Conservation (phyloP, 1,140 invertebrate species). For the Orussus abietinus region DNA sequence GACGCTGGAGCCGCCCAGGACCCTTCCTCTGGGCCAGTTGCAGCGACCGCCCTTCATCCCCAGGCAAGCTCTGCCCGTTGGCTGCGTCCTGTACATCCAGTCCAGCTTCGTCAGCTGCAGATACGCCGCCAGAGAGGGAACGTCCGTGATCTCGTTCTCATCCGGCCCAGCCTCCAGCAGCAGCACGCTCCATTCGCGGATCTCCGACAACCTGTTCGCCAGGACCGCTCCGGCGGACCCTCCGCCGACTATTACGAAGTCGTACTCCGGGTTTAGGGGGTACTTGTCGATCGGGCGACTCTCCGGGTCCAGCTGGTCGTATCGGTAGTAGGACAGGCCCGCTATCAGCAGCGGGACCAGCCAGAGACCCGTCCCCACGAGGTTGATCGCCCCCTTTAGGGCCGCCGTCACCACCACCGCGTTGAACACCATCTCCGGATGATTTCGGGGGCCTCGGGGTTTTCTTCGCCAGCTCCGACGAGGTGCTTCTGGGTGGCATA, state of each 20-base stretch:
- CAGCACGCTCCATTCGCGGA: slow-evolving; percentile 75
- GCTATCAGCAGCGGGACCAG: slow-evolving; percentile 76
- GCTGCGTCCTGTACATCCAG: slow-evolving; percentile 89
- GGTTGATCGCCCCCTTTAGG: slow-evolving; percentile 67
- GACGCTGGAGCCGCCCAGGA: slow-evolving; percentile 84
- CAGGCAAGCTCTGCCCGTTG: slow-evolving; percentile 75
- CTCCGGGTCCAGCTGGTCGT: slow-evolving; percentile 77
- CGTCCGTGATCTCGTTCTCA: slow-evolving; percentile 86
- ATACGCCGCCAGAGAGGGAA: slow-evolving; percentile 83
- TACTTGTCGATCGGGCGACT: slow-evolving; percentile 61
- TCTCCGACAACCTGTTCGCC: slow-evolving; percentile 83
- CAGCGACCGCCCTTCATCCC: slow-evolving; percentile 70
- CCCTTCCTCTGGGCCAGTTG: slow-evolving; percentile 81
- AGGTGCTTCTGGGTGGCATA: too few species aligned
- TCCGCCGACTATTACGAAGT: slow-evolving; percentile 84
- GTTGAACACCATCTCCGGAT: slow-evolving; percentile 63
- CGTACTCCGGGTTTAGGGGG: slow-evolving; percentile 65
- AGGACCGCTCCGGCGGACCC: slow-evolving; percentile 92
- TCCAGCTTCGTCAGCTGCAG: slow-evolving; percentile 84
- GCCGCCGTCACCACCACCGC: slow-evolving; percentile 70
- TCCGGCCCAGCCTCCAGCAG: slow-evolving; percentile 89
- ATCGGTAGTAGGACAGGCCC: slow-evolving; percentile 76
- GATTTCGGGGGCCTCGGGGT: too few species aligned
- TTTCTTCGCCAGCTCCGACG: too few species aligned
- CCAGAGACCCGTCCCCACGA: slow-evolving; percentile 73